phyloP scores from a whole-genome alignment of 2,113 vertebrate species.

The Pandion haliaetus region DNA sequence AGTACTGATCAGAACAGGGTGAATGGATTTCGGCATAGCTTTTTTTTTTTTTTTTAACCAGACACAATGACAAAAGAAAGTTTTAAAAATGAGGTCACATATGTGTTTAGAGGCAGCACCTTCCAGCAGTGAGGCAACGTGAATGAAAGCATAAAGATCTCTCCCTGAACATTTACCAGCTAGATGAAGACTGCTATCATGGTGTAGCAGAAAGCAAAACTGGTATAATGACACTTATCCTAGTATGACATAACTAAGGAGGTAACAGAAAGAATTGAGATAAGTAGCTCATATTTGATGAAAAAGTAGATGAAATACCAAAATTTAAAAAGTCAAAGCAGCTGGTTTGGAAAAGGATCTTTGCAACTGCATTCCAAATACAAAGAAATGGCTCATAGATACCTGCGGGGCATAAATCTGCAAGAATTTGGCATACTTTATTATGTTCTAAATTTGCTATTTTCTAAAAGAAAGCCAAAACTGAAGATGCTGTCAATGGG shows the following conservation, averaged over 20 bases:
- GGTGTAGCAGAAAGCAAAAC: neutral
- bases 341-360: neutral
- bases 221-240: neutral
- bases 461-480: neutral
- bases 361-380: neutral
- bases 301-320: too few relatives aligned
- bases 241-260: neutral
- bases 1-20: neutral
- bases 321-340: neutral
- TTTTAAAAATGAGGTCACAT: neutral
- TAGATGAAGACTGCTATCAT: neutral
- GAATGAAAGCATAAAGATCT: neutral
- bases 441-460: neutral
- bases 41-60: neutral
- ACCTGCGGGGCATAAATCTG: neutral
- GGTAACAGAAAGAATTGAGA: neutral
- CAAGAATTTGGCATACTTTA: neutral
- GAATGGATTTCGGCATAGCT: neutral
- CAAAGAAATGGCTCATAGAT: neutral
- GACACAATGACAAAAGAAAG: neutral
- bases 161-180: neutral
- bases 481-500: neutral
- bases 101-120: neutral
- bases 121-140: neutral
- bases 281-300: neutral